Percentiles rank a stretch among this genome's conserved stretches.
Evolutionary conservation across 2,797 vertebrate genomes (phyloP).

Genomic region (Eulemur rubriventer): DNA sequence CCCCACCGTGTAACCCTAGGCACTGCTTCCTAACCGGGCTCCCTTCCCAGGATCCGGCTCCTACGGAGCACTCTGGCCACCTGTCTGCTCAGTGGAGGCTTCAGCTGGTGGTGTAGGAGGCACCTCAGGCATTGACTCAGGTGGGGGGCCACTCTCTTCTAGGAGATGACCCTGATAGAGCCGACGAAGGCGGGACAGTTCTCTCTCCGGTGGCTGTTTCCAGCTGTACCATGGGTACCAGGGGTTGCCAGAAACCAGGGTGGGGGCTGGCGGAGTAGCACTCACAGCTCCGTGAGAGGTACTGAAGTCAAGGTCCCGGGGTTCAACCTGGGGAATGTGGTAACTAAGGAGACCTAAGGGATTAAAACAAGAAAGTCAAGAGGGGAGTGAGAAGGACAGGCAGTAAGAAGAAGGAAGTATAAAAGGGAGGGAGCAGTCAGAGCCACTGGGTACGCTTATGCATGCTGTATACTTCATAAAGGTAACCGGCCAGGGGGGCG

Average conservation of each 20-base stretch:
- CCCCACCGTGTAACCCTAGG: neutral
- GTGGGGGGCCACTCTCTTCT: constrained; percentile 66
- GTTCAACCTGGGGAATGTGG: constrained; percentile 86
- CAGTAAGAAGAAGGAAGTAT: neutral
- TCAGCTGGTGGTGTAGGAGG: neutral
- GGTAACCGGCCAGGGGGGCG: neutral
- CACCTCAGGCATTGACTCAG: neutral
- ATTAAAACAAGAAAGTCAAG: neutral
- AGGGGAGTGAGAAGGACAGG: neutral
- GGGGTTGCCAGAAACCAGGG: constrained; percentile 59
- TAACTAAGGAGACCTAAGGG: constrained; percentile 89
- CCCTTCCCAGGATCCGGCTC: neutral
- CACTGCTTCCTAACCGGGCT: no score
- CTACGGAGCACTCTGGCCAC: neutral
- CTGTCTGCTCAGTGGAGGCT: neutral
- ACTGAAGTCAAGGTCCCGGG: constrained; percentile 87
- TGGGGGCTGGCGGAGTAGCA: constrained; percentile 84
- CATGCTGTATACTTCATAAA: neutral
- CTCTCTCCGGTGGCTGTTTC: constrained; percentile 84
- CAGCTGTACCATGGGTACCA: constrained; percentile 94
- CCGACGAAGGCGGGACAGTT: constrained; percentile 88
- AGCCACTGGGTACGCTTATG: neutral
- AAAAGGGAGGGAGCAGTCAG: neutral
- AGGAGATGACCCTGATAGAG: constrained; percentile 89
- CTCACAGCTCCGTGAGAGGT: constrained; percentile 91